Evolutionary conservation across 37 sponge, comb jelly and placozoan genomes (phyloP), one percentile per base, ranked within the genome.

Genomic region (Geodia barretti): DNA sequence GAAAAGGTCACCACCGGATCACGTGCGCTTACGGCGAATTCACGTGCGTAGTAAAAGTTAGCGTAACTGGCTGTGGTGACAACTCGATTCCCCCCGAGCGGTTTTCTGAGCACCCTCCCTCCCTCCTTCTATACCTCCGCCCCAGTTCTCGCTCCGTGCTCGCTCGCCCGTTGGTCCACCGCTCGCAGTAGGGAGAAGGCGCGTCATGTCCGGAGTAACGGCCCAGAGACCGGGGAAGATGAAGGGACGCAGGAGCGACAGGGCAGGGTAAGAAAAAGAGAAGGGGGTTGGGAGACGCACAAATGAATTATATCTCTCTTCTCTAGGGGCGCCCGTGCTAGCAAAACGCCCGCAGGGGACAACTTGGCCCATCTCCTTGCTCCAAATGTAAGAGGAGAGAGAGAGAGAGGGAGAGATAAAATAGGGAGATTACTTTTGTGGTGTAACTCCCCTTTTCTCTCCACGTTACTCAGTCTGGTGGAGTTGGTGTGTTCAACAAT

Each of bases 181-280:
- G 67, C 33, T 32, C 67, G 33, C 33, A n/a, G n/a, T n/a, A n/a
- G n/a, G n/a, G n/a, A n/a, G n/a, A n/a, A n/a, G n/a, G n/a, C n/a
- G n/a, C n/a, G n/a, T n/a, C n/a, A n/a, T n/a, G n/a, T n/a, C n/a
- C n/a, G n/a, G n/a, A n/a, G n/a, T n/a, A 32, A 70, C 35, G 71
- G 35, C 31, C 17, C 71, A 70, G 71, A 70, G 71, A 23, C 40
- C 32, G 71, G 39, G 71, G 71, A 70, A 70, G 67, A 17, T 1
- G 54, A 47, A 47, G 54, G 54, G 54, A 47, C 54, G 54, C 7
- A 47, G 54, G 54, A 47, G 54, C 54, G 54, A 47, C 54, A 47
- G 54, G 14, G 14, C 7, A 7, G 14, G 54, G 54, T 47, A 17
- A 47, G 54, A 17, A 47, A 47, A n/a, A n/a, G n/a, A n/a, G n/a